These are phyloP conservation scores for Caenorhabditis sp. DNA, from an alignment of 2,888 invertebrate genomes.

Conservation along the genomic window DNA sequence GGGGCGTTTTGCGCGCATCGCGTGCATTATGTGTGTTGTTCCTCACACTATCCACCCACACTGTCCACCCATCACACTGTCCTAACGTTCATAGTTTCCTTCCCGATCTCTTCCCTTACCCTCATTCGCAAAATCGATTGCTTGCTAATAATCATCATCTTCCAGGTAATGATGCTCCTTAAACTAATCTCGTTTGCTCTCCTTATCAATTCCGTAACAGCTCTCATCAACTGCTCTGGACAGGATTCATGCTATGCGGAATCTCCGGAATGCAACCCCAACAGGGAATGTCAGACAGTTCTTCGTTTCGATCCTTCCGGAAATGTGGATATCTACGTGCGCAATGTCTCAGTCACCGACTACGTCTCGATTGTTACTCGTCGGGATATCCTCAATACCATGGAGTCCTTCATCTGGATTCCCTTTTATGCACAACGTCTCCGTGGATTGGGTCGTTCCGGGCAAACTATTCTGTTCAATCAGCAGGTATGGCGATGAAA, in stretches of 20 bases:
- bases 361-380: background rate
- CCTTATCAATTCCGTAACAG: background rate
- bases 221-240: background rate
- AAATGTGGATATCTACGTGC: slow-evolving; percentile 6
- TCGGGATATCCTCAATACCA: slow-evolving; percentile 1
- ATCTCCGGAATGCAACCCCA: slow-evolving; percentile 3
- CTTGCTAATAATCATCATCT: too few species aligned
- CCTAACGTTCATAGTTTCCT: too few species aligned
- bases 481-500: background rate
- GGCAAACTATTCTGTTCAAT: background rate
- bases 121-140: too few species aligned
- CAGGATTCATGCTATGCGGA: background rate
- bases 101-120: too few species aligned
- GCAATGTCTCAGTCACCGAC: background rate
- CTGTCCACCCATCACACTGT: too few species aligned
- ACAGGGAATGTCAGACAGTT: slow-evolving; percentile 8
- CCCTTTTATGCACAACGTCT: slow-evolving; percentile 9
- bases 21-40: too few species aligned
- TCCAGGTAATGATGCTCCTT: background rate
- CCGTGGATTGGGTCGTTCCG: slow-evolving; percentile 1
- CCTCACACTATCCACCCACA: too few species aligned
- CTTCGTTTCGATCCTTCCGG: background rate
- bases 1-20: too few species aligned
- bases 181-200: background rate
- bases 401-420: slow-evolving; percentile 2